Conservation (phyloP, 23 tunicate genomes). For the Trididemnum miniatum region DNA sequence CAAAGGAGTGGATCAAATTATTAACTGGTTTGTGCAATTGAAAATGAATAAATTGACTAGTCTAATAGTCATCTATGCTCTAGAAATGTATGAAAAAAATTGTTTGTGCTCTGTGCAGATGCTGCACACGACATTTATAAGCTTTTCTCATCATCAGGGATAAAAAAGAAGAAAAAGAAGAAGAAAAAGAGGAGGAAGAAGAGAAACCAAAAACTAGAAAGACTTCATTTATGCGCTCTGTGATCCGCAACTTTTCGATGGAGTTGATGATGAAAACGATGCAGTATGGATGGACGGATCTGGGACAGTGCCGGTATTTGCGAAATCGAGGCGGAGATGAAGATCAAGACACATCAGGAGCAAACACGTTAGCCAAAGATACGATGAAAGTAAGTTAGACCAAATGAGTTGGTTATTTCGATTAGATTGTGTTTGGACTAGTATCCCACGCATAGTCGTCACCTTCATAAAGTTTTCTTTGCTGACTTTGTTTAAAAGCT, state of each 20-base stretch:
- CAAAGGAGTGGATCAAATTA: constrained; percentile 57
- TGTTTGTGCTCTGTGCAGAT: no score
- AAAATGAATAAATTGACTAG: no score
- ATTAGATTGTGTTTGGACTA: no score
- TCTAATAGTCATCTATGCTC: no score
- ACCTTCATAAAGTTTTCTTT: no score
- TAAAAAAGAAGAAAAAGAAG: constrained; percentile 59
- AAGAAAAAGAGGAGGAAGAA: constrained; percentile 57
- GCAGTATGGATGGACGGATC: constrained; percentile 92
- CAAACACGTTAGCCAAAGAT: constrained; percentile 58
- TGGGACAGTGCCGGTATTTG: constrained; percentile 83
- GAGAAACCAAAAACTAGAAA: constrained; percentile 73
- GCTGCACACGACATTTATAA: no score
- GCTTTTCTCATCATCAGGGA: constrained; percentile 76
- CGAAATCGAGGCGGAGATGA: constrained; percentile 83
- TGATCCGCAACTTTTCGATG: constrained; percentile 86
- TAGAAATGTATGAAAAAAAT: no score
- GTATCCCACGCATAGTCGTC: no score
- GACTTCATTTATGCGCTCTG: constrained; percentile 92
- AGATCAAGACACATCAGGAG: constrained; percentile 38
- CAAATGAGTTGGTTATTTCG: no score
- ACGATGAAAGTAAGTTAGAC: constrained; percentile 56
- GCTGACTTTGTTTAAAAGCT: no score
- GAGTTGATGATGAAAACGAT: constrained; percentile 96
- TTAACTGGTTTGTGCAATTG: no score